Conservation (phyloP, 2,113 vertebrate genomes). For the Megalops atlanticus region DNA sequence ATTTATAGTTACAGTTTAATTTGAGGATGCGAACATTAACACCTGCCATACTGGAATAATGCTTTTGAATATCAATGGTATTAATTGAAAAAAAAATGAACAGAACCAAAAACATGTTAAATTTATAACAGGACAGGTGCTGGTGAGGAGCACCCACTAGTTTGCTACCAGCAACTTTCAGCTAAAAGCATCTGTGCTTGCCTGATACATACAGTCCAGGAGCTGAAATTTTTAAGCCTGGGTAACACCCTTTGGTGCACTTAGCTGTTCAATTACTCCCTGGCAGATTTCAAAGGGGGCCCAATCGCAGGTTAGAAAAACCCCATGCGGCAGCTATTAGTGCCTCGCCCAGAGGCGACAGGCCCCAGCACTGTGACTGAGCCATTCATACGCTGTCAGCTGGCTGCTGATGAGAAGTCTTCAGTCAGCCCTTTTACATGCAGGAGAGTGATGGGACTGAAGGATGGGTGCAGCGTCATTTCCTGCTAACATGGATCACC, state of each 20-base stretch:
- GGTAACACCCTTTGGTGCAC: neutral
- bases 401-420: slow-evolving; percentile 37
- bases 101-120: neutral
- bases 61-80: too few relatives aligned
- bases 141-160: neutral
- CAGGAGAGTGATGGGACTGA: neutral
- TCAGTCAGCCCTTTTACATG: neutral
- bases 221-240: neutral
- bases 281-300: slow-evolving; percentile 17
- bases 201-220: neutral
- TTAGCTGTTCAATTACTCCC: slow-evolving; percentile 16
- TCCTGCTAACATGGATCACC: neutral
- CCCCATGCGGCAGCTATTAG: neutral
- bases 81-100: neutral
- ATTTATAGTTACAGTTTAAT: neutral
- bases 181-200: neutral
- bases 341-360: neutral
- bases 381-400: slow-evolving; percentile 48
- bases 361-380: slow-evolving; percentile 39
- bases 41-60: too few relatives aligned
- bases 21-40: too few relatives aligned
- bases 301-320: neutral
- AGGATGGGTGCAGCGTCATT: neutral
- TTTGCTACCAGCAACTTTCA: neutral
- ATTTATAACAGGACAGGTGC: neutral